Evolutionary conservation across 2,888 invertebrate genomes (phyloP).

Genomic region (Holacanthella duospinosa): DNA sequence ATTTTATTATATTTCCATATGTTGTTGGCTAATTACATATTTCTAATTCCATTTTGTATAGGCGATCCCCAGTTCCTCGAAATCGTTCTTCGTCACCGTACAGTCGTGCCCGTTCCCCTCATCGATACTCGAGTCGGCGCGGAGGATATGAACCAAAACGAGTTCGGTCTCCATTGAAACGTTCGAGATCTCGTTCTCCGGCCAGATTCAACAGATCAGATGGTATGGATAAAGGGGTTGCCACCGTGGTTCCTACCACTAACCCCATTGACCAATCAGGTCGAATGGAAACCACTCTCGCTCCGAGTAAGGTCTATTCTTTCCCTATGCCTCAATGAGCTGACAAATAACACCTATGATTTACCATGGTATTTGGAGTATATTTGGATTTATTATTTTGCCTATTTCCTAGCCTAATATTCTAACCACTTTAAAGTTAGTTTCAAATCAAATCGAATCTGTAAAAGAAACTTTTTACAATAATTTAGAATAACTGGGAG

Average conservation of each 20-base stretch:
- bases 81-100: slow-evolving; percentile 30
- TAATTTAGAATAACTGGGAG: no score
- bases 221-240: not conserved
- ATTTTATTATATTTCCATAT: no score
- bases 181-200: slow-evolving; percentile 27
- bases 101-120: slow-evolving; percentile 27
- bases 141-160: slow-evolving; percentile 19
- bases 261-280: not conserved
- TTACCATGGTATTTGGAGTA: no score
- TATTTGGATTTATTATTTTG: no score
- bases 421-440: no score
- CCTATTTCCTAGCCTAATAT: no score
- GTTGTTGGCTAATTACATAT: no score
- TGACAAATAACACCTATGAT: no score
- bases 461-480: no score
- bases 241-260: not conserved
- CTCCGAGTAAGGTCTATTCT: not conserved
- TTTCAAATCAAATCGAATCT: no score
- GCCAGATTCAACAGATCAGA: slow-evolving; percentile 7
- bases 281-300: not conserved
- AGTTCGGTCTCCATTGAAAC: not conserved
- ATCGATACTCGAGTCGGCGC: slow-evolving; percentile 21
- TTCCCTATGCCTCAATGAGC: not conserved
- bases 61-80: slow-evolving; percentile 24
- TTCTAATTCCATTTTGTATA: no score